phyloP scores from a whole-genome alignment of 1,140 invertebrate species.

The Heliothis virescens region DNA sequence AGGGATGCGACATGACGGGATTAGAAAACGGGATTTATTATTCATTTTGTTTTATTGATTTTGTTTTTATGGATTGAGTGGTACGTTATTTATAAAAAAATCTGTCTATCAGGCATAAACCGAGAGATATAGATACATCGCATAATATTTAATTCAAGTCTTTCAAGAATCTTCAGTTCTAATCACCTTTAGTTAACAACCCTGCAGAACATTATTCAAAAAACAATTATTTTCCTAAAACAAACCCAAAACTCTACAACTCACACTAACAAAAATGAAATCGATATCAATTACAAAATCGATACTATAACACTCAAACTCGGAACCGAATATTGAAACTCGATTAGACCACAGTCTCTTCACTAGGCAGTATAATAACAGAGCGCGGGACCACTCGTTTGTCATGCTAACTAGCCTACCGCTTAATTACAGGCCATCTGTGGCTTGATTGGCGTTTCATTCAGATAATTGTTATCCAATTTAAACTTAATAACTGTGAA shows the following conservation, averaged over 20 bases:
- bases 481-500: constrained; percentile 54
- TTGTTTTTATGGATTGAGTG: background rate
- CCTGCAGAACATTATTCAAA: too few relatives aligned
- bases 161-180: too few relatives aligned
- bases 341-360: background rate
- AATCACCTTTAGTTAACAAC: too few relatives aligned
- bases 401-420: constrained; percentile 59
- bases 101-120: too few relatives aligned
- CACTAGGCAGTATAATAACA: constrained; percentile 30
- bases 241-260: too few relatives aligned
- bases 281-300: background rate
- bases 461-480: constrained; percentile 59
- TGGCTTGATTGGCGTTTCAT: constrained; percentile 60
- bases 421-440: constrained; percentile 57
- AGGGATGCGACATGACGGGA: constrained; percentile 5
- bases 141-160: too few relatives aligned
- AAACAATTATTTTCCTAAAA: too few relatives aligned
- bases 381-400: constrained; percentile 48
- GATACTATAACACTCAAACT: background rate
- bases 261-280: too few relatives aligned
- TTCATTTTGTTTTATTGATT: background rate
- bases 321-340: background rate
- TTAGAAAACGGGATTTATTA: background rate
- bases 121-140: too few relatives aligned
- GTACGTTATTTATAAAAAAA: background rate